Evolutionary conservation across 2,888 invertebrate species (phyloP).

Genomic region (Brachyptera putata): DNA sequence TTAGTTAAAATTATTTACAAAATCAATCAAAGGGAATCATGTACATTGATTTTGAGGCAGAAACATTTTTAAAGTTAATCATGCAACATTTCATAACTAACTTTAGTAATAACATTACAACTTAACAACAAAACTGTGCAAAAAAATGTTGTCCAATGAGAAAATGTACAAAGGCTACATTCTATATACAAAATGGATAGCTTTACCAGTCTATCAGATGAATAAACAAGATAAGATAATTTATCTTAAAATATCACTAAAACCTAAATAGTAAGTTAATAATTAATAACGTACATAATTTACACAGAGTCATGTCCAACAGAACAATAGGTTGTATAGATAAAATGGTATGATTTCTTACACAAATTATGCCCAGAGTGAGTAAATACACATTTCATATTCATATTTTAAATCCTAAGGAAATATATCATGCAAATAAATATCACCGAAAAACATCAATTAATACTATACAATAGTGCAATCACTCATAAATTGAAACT

Average conservation of each 20-base stretch:
- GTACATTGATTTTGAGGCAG: background rate
- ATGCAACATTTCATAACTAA: slow-evolving; percentile 16
- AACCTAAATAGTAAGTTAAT: background rate
- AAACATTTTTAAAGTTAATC: slow-evolving; percentile 2
- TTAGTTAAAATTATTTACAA: slow-evolving; percentile 18
- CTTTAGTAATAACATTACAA: slow-evolving; percentile 17
- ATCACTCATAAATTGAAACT: too few relatives aligned
- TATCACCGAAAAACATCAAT: background rate
- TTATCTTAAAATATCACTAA: background rate
- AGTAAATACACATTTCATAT: too few relatives aligned
- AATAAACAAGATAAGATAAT: background rate
- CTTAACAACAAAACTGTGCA: slow-evolving; percentile 20
- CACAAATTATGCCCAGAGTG: too few relatives aligned
- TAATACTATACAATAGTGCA: too few relatives aligned
- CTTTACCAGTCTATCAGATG: background rate
- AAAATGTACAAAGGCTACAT: slow-evolving; percentile 12
- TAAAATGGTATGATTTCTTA: too few relatives aligned
- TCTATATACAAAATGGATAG: slow-evolving; percentile 7
- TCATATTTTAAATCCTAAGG: background rate
- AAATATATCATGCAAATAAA: slow-evolving; percentile 6
- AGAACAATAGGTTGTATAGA: too few relatives aligned
- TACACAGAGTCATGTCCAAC: background rate
- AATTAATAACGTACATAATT: background rate
- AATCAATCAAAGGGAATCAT: background rate
- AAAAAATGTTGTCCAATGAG: background rate